Base-by-base conservation (phyloP, 2,113 vertebrate genomes). In the Burhinus bistriatus region DNA sequence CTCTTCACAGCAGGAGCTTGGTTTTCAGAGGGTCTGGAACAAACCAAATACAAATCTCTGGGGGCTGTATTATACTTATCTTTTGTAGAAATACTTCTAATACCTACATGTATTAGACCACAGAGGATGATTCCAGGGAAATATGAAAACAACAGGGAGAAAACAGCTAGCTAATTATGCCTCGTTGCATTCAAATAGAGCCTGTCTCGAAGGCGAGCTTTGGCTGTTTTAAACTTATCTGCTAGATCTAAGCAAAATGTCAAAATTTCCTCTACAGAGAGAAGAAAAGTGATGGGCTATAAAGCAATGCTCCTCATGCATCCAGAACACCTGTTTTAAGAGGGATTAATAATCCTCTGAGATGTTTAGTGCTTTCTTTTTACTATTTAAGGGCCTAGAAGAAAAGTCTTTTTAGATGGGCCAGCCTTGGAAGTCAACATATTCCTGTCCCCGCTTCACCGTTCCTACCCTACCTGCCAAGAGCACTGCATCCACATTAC, bases 391-490 rank as follows among this genome's bases (percentile, higher is more conserved):
- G 8, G 11, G 4, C 5, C 18, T 45, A 64, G 34, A 54, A 72
- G 13, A 57, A 89, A 91, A 73, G 3, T 14, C 7, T 8, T 75
- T 92, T 82, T 71, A 57, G 55, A 71, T n/a, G 6, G 36, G 9
- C 5, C n/a, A 70, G 14, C 7, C 16, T 64, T 29, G 44, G 11
- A 91, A 79, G 23, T 40, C 32, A 87, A 12, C 1, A 40, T 55
- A 27, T 59, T 55, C 13, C 12, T 70, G 8, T 65, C 7, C 8
- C 4, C 45, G 26, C 9, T 45, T 71, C 29, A 22, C 0, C 9
- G 1, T 32, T 83, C 17, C 45, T 82, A 2, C 11, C 21, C 5
- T 45, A 13, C 7, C 9, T 1, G 0, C 15, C 5, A 10, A 78
- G 32, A 75, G 26, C 11, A 40, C 30, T 29, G 23, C 7, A 16